Base-by-base conservation (phyloP, 1,140 invertebrate species). In the Leptopilina clavipes region DNA sequence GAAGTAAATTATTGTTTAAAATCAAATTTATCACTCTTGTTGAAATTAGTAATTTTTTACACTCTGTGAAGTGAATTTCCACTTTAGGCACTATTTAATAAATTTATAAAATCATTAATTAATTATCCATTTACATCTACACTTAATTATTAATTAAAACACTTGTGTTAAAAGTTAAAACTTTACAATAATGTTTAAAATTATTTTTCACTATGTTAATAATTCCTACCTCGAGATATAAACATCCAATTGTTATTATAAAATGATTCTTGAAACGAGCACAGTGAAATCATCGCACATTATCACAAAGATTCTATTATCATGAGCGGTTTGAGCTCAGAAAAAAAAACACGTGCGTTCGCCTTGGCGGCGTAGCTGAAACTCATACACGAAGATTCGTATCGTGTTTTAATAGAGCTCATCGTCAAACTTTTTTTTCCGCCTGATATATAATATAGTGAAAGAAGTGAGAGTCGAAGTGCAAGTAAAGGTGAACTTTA, bases 311-410 rank as follows among this genome's bases (percentile, higher is more conserved):
- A 52, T 17, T 17, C n/a, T 52, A 52, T 52, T n/a, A 17, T 52
- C 22, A 65, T 31, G 59, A 31, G 6, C 14, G 22, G 18, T 54
- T 54, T 54, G 48, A 52, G 48, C 12, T 11, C 59, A 65, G 25
- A 25, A 31, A 19, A 31, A 25, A 17, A 17, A 19, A 54, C 59
- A 65, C 59, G 59, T 37, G 59, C 59, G 25, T 31, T 65, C 59
- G 59, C 59, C 25, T 65, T 37, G 22, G 22, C 59, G 59, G 59
- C 59, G 2, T 14, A 65, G 59, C 8, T 31, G 22, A n/a, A 65
- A 65, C 59, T 65, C 59, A 65, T 65, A 11, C 25, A 31, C 11
- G 59, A 65, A 31, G 59, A 65, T 31, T 31, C 19, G 59, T 31
- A 65, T 22, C 22, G 22, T 22, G 12, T n/a, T 40, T 65, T 31